A percentile compares a stretch with the other conserved stretches of the same genome.
Evolutionary conservation across 2,797 vertebrate genomes (phyloP).

Genomic region (Tympanoctomys barrerae): DNA sequence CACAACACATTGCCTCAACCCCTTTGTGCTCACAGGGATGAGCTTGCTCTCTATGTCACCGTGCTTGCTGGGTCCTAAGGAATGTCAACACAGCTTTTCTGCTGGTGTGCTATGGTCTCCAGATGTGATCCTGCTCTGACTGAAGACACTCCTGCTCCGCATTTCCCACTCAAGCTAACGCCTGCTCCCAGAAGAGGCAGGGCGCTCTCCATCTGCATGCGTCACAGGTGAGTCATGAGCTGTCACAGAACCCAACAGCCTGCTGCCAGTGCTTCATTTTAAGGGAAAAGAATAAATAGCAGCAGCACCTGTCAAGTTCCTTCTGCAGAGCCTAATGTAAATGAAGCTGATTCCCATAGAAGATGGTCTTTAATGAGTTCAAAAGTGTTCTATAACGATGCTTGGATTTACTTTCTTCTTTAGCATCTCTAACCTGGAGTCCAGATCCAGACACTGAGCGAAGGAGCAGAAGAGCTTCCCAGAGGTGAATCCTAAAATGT

Average conservation of each 20-base stretch:
- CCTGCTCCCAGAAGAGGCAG: neutral
- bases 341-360: slow-evolving; percentile 43
- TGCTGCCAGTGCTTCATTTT: neutral
- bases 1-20: neutral
- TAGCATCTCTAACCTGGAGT: neutral
- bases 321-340: slow-evolving; percentile 8
- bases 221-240: neutral
- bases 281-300: slow-evolving; percentile 16
- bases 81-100: neutral
- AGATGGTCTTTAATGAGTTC: slow-evolving; percentile 47
- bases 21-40: accelerated
- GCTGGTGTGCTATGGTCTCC: neutral
- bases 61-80: neutral
- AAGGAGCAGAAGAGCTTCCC: slow-evolving; percentile 51
- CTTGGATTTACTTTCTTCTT: slow-evolving; percentile 3
- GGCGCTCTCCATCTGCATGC: neutral
- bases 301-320: neutral
- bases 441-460: slow-evolving; percentile 29
- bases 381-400: slow-evolving; percentile 17
- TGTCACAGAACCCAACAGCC: neutral
- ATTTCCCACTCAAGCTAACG: neutral
- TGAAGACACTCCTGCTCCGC: neutral
- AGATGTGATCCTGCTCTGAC: neutral
- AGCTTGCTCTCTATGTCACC: neutral
- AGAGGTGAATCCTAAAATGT: slow-evolving; percentile 72